Evolutionary conservation across 2,797 vertebrate species (phyloP).

Genomic region (Carapus acus): DNA sequence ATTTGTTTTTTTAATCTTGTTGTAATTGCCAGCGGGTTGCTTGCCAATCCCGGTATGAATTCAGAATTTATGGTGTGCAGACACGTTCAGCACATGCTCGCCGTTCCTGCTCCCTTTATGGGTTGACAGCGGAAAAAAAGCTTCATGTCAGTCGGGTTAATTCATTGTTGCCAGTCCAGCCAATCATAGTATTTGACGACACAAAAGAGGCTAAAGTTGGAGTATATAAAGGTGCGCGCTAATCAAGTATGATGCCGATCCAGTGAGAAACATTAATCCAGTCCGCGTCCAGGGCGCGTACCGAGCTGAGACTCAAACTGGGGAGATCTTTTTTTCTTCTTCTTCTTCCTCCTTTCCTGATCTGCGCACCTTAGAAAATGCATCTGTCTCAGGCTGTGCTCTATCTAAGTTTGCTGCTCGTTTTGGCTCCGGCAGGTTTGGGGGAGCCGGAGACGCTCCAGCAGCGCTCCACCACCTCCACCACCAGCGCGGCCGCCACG

Average conservation of each 20-base stretch:
- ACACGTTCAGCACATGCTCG: conserved; percentile 39
- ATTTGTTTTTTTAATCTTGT: too few relatives aligned
- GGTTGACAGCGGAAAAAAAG: conserved; percentile 73
- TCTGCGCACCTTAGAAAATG: conserved; percentile 75
- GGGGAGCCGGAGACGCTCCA: conserved; percentile 76
- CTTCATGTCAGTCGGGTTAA: conserved; percentile 86
- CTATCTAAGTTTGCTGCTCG: conserved; percentile 81
- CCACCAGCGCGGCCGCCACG: conserved; percentile 17
- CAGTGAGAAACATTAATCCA: conserved; percentile 76
- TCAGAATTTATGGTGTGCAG: too few relatives aligned
- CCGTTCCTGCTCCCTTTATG: conserved; percentile 67
- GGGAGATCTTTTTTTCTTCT: too few relatives aligned
- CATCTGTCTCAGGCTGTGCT: conserved; percentile 71
- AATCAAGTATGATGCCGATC: conserved; percentile 86
- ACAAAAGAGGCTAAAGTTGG: conserved; percentile 86
- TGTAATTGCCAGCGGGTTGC: conserved; percentile 18
- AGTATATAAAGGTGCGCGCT: conserved; percentile 96
- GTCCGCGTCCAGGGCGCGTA: conserved; percentile 36
- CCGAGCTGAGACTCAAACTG: conserved; percentile 44
- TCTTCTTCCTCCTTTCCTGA: too few relatives aligned
- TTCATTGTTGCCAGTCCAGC: conserved; percentile 92
- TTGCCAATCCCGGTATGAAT: conserved; percentile 24
- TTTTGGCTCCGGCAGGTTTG: conserved; percentile 78
- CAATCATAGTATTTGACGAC: conserved; percentile 93
- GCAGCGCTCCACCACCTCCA: conserved; percentile 53